These are phyloP conservation scores for Bombus impatiens DNA, from an alignment of 1,140 invertebrate genomes.

Conservation along the genomic window DNA sequence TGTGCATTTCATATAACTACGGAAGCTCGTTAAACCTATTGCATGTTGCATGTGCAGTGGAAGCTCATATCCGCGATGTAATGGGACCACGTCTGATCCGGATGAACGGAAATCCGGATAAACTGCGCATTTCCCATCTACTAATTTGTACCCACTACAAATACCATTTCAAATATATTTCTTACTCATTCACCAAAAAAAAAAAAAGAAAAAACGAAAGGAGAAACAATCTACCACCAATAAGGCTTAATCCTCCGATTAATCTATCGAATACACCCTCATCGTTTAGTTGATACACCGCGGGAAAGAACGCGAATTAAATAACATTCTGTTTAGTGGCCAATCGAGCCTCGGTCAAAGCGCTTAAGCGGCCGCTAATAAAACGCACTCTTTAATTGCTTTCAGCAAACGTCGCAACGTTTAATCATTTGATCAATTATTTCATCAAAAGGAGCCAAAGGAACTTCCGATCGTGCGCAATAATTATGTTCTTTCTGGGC, in stretches of 20 bases:
- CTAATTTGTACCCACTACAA: neutral
- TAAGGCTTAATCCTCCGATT: neutral
- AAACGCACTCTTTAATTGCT: conserved; percentile 31
- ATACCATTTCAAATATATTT: neutral
- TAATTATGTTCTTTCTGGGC: conserved; percentile 20
- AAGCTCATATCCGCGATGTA: conserved; percentile 38
- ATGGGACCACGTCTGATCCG: conserved; percentile 38
- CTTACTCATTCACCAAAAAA: neutral
- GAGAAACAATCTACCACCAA: no score
- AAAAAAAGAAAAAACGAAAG: neutral
- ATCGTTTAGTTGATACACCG: neutral
- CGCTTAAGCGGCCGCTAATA: no score
- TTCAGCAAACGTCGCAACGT: conserved; percentile 14
- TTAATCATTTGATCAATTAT: conserved; percentile 48
- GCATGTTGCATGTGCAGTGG: neutral
- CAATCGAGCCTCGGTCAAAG: neutral
- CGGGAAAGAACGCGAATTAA: neutral
- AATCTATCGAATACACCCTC: neutral
- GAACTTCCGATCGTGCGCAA: conserved; percentile 20
- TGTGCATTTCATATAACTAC: no score
- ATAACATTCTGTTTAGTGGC: neutral
- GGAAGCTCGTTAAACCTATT: conserved; percentile 10
- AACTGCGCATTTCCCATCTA: neutral
- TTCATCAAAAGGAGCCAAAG: conserved; percentile 46
- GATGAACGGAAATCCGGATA: conserved; percentile 37